These are phyloP conservation scores for Incurvaria masculella DNA, from an alignment of 2,888 invertebrate species.

Conservation along the genomic window DNA sequence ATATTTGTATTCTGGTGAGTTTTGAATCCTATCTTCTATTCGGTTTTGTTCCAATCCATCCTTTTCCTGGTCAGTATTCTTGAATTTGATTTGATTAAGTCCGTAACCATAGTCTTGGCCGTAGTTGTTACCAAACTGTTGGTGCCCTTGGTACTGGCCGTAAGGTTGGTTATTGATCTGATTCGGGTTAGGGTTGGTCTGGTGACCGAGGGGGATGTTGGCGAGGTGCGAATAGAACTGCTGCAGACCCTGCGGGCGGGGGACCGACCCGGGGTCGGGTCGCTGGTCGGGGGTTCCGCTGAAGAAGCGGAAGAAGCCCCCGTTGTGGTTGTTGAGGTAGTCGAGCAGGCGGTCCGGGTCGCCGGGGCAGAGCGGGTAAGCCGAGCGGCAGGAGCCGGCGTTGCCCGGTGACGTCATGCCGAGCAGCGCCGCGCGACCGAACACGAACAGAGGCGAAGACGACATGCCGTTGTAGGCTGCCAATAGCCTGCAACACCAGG, in stretches of 20 bases:
- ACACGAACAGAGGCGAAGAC: conserved; percentile 65
- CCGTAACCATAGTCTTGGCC: conserved; percentile 20
- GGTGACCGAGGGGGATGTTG: conserved; percentile 8
- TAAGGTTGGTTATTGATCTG: conserved; percentile 3
- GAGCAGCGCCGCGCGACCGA: conserved; percentile 71
- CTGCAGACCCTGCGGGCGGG: conserved; percentile 26
- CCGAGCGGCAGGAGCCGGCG: conserved; percentile 56
- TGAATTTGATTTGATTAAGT: conserved; percentile 17
- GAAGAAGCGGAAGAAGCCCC: conserved; percentile 81
- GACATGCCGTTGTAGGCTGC: conserved; percentile 52
- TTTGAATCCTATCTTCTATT: conserved; percentile 37
- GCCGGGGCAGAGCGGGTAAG: conserved; percentile 71
- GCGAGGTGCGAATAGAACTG: conserved; percentile 38
- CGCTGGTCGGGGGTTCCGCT: conserved; percentile 42
- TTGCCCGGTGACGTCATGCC: conserved; percentile 67
- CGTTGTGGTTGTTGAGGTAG: conserved; percentile 82
- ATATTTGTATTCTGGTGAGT: conserved; percentile 22
- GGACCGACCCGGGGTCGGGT: conserved; percentile 18
- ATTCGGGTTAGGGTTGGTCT: not conserved
- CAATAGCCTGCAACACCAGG: conserved; percentile 46
- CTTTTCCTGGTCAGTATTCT: conserved; percentile 14
- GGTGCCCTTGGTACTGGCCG: not conserved
- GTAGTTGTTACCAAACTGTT: conserved; percentile 15
- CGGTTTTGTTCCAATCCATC: conserved; percentile 14
- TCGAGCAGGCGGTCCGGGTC: conserved; percentile 69